Evolutionary conservation across 2,113 vertebrate species (phyloP).

Genomic region (Hypomesus transpacificus): DNA sequence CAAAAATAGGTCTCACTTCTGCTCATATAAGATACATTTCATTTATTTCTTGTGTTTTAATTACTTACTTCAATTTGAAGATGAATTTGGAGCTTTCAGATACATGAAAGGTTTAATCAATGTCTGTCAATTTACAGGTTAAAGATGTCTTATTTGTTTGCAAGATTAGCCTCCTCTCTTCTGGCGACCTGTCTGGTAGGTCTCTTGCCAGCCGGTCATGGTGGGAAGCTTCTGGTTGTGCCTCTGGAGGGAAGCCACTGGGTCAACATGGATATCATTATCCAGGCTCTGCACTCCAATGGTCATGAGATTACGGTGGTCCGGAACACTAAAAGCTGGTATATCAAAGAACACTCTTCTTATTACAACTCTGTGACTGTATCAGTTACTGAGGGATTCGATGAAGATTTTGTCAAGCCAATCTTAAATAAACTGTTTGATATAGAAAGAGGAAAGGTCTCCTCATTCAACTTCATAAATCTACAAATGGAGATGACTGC

Average conservation of each 20-base stretch:
- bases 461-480: conserved; percentile 32
- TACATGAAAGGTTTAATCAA: background rate
- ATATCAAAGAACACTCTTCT: conserved; percentile 48
- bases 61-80: too few relatives aligned
- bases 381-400: conserved; percentile 42
- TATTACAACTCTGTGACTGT: conserved; percentile 61
- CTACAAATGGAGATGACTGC: conserved; percentile 55
- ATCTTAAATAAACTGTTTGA: conserved; percentile 49
- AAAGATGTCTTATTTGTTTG: background rate
- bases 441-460: conserved; percentile 45
- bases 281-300: conserved; percentile 57
- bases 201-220: conserved; percentile 2
- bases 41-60: background rate
- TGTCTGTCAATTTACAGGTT: background rate
- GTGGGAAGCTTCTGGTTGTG: conserved; percentile 59
- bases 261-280: conserved; percentile 68
- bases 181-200: background rate
- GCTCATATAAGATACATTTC: background rate
- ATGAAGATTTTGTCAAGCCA: conserved; percentile 50
- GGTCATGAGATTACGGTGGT: conserved; percentile 62
- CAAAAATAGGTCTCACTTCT: background rate
- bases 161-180: background rate
- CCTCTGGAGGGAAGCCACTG: conserved; percentile 72
- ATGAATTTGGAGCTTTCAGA: too few relatives aligned
- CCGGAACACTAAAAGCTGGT: conserved; percentile 60